Conservation (phyloP, 37 sponge, comb jelly and placozoan genomes). For the Oopsacas minuta region DNA sequence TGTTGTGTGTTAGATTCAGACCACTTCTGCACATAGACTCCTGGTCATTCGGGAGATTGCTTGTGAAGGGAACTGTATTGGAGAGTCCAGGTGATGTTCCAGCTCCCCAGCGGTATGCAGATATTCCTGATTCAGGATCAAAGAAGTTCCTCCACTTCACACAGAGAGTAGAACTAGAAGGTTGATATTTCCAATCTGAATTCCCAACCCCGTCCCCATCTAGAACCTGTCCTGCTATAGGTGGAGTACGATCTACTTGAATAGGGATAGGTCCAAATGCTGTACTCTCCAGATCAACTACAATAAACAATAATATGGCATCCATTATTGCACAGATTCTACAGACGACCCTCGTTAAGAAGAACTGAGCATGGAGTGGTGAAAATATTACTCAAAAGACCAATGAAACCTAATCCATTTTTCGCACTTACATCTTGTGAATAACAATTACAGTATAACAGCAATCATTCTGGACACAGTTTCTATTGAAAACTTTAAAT, state of each 20-base stretch:
- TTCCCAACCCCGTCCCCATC: constrained; percentile 23
- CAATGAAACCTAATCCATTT: too few species aligned
- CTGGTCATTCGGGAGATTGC: neutral
- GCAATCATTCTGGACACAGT: too few species aligned
- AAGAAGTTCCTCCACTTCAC: constrained; percentile 40
- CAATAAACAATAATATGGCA: too few species aligned
- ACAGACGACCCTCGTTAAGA: too few species aligned
- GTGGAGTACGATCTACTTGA: constrained; percentile 51
- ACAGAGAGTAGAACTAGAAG: constrained; percentile 26
- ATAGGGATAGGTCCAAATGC: constrained; percentile 21
- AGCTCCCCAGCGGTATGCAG: constrained; percentile 31
- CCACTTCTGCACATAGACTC: constrained; percentile 35
- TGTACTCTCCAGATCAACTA: constrained; percentile 44
- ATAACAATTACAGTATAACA: too few species aligned
- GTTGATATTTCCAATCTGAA: constrained; percentile 38
- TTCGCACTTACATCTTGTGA: too few species aligned
- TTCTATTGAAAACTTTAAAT: too few species aligned
- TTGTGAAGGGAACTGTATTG: neutral
- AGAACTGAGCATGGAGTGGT: too few species aligned
- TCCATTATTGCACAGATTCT: too few species aligned
- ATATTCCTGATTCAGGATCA: constrained; percentile 50
- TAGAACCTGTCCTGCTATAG: constrained; percentile 31
- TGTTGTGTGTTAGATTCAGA: constrained; percentile 23
- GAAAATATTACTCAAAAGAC: too few species aligned
- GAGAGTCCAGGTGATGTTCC: constrained; percentile 21